Conservation (phyloP, 2,113 vertebrate genomes). For the Passer domesticus region DNA sequence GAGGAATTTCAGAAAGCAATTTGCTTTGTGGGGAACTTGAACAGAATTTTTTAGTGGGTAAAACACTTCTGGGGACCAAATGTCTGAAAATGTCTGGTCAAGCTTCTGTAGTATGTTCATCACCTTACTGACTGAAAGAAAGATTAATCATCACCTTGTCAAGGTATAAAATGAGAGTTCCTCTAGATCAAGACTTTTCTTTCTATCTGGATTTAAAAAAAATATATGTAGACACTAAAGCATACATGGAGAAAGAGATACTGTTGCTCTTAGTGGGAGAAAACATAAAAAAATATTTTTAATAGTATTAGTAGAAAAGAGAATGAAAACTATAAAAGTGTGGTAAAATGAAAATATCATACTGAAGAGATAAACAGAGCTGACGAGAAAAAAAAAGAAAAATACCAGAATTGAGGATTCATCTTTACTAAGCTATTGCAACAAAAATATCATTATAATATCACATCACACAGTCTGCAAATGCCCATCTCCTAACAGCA, state of each 20-base stretch:
- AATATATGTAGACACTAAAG: background rate
- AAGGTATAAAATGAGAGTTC: background rate
- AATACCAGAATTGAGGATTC: background rate
- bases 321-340: background rate
- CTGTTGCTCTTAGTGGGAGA: background rate
- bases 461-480: background rate
- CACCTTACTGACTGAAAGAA: background rate
- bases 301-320: background rate
- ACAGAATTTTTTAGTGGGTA: background rate
- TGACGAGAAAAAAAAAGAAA: background rate
- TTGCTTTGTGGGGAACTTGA: background rate
- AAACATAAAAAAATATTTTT: background rate
- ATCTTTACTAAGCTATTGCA: background rate
- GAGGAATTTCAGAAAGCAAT: background rate
- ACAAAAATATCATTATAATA: background rate
- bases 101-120: background rate
- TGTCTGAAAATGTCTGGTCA: background rate
- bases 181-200: background rate
- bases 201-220: background rate
- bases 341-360: background rate
- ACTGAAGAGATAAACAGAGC: background rate
- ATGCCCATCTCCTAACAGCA: background rate
- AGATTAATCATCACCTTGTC: background rate
- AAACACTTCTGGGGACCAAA: background rate
- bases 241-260: background rate